Evolutionary conservation across 2,113 vertebrate species (phyloP), one percentile per base, ranked within the genome.

Genomic region (Mola mola): DNA sequence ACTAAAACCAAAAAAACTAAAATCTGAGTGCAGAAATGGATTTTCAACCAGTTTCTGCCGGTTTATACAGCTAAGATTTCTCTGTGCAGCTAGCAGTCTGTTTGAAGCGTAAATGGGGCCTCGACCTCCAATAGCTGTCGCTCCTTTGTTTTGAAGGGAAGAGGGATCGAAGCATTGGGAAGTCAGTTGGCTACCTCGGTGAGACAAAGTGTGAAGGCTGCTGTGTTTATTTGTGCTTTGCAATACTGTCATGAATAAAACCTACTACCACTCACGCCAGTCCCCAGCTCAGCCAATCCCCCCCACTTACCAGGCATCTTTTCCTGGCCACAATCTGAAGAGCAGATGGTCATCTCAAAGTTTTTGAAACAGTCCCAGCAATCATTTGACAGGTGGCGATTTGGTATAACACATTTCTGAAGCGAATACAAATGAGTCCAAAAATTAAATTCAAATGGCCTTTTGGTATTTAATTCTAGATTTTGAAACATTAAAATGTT

Each of bases 131-230:
- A 88, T 79, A 80, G 83, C 75, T 82, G 63, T 82, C 10, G 37
- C 81, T 87, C 61, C 82, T 89, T 81, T 89, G 74, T 88, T 82
- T 90, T 82, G 52, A 92, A 92, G 90, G 90, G 89, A 92, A 82
- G 89, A 91, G 65, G 88, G 90, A 83, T 82, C 88, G 86, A 91
- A 91, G 84, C 78, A 86, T 65, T 90, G 87, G 83, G 90, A 91
- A 83, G 81, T 91, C 85, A 89, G 44, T 89, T 89, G 89, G 85
- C 86, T 86, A 42, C 84, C 87, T 74, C 89, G 89, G 89, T 92
- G 87, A 92, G 89, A 89, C 58, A 60, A 52, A 63, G 49, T 77
- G 80, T 88, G 68, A 75, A 64, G 63, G 79, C 57, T 81, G 64
- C 73, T 85, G 74, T 88, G 81, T 55, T 72, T 46, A n/a, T 61